These are phyloP conservation scores for Crenichthys baileyi DNA, from an alignment of 2,797 vertebrate genomes.

Conservation along the genomic window DNA sequence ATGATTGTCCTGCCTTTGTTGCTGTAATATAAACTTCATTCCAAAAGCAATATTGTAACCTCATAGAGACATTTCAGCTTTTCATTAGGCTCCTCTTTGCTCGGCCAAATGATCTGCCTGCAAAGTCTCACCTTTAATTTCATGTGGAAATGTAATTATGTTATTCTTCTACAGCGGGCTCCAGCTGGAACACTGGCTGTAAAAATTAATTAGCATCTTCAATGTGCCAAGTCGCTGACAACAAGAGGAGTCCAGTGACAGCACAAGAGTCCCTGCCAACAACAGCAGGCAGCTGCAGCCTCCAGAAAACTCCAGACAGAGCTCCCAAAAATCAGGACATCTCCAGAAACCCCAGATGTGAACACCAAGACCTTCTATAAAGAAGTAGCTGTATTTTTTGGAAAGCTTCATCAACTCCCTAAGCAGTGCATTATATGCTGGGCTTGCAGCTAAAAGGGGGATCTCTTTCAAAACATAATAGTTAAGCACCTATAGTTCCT, in stretches of 20 bases:
- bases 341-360: not conserved
- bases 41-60: slow-evolving; percentile 4
- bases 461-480: no score
- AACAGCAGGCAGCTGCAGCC: slow-evolving; percentile 42
- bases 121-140: slow-evolving; percentile 56
- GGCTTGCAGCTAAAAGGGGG: no score
- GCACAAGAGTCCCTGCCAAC: slow-evolving; percentile 39
- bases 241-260: slow-evolving; percentile 42
- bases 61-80: slow-evolving; percentile 16
- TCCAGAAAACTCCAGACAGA: slow-evolving; percentile 25
- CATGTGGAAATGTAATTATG: slow-evolving; percentile 59
- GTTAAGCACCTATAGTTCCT: no score
- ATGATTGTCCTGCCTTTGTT: not conserved
- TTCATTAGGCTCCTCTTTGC: slow-evolving; percentile 20
- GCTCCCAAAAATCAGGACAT: slow-evolving; percentile 4
- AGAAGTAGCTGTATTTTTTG: no score
- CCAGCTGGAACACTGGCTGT: slow-evolving; percentile 62
- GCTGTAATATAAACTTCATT: slow-evolving; percentile 9
- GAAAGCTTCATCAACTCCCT: no score
- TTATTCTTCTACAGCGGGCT: slow-evolving; percentile 41
- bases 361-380: not conserved
- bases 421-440: no score
- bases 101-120: slow-evolving; percentile 45
- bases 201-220: slow-evolving; percentile 65
- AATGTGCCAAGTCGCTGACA: slow-evolving; percentile 36